Percentiles rank a stretch among this genome's conserved stretches.
Conservation (phyloP, 1,140 invertebrate genomes). For the Drosophila hydei region DNA sequence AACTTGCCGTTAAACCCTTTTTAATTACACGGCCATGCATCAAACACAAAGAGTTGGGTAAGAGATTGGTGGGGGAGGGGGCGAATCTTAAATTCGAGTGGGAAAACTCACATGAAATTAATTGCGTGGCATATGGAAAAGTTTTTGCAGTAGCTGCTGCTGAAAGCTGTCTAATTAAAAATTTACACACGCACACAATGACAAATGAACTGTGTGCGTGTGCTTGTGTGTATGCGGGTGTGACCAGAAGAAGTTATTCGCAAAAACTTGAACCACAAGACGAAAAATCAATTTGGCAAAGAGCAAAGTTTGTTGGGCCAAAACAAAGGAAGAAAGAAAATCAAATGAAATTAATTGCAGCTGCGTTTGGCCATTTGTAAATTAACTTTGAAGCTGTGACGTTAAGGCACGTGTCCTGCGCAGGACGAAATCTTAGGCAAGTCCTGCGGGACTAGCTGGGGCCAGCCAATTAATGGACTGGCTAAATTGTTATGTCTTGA, state of each 20-base stretch:
- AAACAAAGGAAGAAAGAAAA: conserved; percentile 40
- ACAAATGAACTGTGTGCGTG: conserved; percentile 23
- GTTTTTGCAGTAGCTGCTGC: conserved; percentile 52
- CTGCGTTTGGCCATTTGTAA: conserved; percentile 70
- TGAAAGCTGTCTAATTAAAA: conserved; percentile 78
- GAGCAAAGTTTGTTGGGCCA: conserved; percentile 70
- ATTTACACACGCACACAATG: conserved; percentile 53
- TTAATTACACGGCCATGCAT: conserved; percentile 73
- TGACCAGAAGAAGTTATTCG: conserved; percentile 14
- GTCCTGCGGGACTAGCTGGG: conserved; percentile 33
- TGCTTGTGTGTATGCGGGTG: conserved; percentile 5
- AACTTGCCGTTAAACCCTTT: conserved; percentile 73
- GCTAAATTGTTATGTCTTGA: conserved; percentile 83
- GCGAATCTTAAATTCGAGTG: conserved; percentile 38
- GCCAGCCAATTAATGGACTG: conserved; percentile 70
- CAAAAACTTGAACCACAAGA: conserved; percentile 36
- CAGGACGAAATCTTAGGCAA: conserved; percentile 44
- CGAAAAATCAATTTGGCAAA: conserved; percentile 73
- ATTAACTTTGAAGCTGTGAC: conserved; percentile 63
- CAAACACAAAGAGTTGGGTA: conserved; percentile 28
- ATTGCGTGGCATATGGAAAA: conserved; percentile 63
- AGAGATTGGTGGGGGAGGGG: neutral
- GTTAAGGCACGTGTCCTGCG: conserved; percentile 61
- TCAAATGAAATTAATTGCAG: conserved; percentile 81
- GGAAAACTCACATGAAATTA: conserved; percentile 52